Percentiles rank a stretch among this genome's conserved stretches.
These are phyloP conservation scores for Ophraella communa DNA, from an alignment of 2,888 invertebrate genomes.

Conservation along the genomic window DNA sequence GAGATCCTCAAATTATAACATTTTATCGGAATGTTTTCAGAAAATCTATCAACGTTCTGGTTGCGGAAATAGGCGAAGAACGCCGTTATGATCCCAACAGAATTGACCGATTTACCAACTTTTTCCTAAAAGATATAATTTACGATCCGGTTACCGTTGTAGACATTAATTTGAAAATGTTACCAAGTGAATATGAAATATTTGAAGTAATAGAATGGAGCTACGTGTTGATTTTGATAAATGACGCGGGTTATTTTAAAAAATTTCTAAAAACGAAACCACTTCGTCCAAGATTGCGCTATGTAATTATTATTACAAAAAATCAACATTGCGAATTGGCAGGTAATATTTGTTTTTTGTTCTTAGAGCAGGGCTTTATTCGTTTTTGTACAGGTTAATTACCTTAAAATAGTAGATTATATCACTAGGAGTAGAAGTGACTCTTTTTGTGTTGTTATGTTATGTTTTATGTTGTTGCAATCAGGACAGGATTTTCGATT, in stretches of 20 bases:
- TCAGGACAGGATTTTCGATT: no score
- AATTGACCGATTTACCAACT: not conserved
- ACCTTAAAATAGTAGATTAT: no score
- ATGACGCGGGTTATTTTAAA: not conserved
- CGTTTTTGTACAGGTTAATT: no score
- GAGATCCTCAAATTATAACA: not conserved
- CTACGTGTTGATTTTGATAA: constrained; percentile 2
- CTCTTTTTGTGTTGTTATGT: no score
- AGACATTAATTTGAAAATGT: not conserved
- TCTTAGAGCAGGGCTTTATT: no score
- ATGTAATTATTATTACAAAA: constrained; percentile 2
- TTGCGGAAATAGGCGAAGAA: not conserved
- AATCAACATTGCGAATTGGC: not conserved
- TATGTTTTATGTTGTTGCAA: no score
- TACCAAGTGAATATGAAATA: not conserved
- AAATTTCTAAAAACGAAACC: not conserved
- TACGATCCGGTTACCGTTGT: not conserved
- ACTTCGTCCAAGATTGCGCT: not conserved
- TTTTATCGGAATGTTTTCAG: not conserved
- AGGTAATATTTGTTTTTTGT: constrained; percentile 2
- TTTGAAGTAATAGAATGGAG: not conserved
- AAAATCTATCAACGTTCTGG: not conserved
- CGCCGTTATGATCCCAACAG: not conserved
- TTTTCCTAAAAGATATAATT: not conserved
- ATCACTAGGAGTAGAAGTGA: no score